A percentile compares a stretch with the other conserved stretches of the same genome.
Evolutionary conservation across 2,113 vertebrate genomes (phyloP).

Genomic region (Tragulus kanchil): DNA sequence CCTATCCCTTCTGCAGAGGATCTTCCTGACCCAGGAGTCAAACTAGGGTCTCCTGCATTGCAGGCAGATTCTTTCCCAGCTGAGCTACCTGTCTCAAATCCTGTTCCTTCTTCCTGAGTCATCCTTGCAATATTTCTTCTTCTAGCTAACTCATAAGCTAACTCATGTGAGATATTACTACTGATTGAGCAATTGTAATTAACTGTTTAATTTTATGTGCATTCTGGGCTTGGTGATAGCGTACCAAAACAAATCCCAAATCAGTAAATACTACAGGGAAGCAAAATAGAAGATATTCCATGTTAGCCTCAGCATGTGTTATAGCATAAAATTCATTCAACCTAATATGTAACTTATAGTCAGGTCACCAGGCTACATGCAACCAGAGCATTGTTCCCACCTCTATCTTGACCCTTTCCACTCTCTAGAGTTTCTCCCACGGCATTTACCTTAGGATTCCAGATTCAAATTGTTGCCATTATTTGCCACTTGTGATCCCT

Average conservation of each 20-base stretch:
- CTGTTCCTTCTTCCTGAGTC: not conserved
- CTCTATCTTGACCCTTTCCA: not conserved
- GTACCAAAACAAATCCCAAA: not conserved
- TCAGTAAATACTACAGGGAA: not conserved
- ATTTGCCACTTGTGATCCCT: not conserved
- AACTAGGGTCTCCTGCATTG: no score
- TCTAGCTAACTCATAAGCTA: not conserved
- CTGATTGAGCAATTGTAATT: conserved; percentile 10
- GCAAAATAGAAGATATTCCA: not conserved
- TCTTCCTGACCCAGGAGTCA: no score
- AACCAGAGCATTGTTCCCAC: not conserved
- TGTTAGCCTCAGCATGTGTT: not conserved
- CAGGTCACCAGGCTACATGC: not conserved
- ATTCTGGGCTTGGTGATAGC: not conserved
- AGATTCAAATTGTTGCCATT: not conserved
- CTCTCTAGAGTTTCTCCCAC: not conserved
- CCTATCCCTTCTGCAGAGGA: no score
- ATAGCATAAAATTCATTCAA: not conserved
- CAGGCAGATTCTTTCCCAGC: no score
- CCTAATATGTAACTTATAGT: not conserved
- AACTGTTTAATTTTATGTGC: conserved; percentile 30
- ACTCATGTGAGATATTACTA: not conserved
- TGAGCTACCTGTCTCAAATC: not conserved
- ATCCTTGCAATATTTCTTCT: not conserved
- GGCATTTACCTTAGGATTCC: not conserved